Conservation (phyloP, 2,113 vertebrate genomes). For the Chionis minor region DNA sequence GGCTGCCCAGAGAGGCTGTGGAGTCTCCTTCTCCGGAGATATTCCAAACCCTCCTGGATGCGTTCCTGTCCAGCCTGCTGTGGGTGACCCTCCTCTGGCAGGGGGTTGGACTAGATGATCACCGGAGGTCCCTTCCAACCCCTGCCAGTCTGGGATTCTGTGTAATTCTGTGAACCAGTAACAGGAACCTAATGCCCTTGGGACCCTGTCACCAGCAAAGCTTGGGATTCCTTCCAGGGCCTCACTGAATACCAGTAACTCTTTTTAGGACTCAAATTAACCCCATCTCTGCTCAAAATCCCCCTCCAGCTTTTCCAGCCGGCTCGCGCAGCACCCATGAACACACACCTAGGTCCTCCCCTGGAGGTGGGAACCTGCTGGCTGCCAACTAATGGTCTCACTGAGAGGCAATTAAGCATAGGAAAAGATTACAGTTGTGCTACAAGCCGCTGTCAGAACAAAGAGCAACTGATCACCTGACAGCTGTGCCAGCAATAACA, state of each 20-base stretch:
- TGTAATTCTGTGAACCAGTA: not conserved
- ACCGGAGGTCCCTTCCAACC: not conserved
- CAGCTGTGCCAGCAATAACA: not conserved
- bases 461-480: conserved; percentile 23
- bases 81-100: not conserved
- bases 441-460: not conserved
- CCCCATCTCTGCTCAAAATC: not conserved
- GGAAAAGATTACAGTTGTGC: not conserved
- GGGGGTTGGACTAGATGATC: not conserved
- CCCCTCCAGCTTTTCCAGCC: not conserved
- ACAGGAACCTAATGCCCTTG: not conserved
- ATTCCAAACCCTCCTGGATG: not conserved
- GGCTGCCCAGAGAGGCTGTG: not conserved
- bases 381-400: not conserved
- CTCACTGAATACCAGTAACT: not conserved
- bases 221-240: not conserved
- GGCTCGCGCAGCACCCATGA: not conserved
- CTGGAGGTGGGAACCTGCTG: not conserved
- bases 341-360: not conserved
- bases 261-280: not conserved
- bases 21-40: not conserved
- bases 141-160: no score
- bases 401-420: not conserved
- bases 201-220: not conserved
- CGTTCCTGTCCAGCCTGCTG: not conserved